Base-by-base conservation (phyloP, 1,140 invertebrate species). In the Macrostomum lignano region DNA sequence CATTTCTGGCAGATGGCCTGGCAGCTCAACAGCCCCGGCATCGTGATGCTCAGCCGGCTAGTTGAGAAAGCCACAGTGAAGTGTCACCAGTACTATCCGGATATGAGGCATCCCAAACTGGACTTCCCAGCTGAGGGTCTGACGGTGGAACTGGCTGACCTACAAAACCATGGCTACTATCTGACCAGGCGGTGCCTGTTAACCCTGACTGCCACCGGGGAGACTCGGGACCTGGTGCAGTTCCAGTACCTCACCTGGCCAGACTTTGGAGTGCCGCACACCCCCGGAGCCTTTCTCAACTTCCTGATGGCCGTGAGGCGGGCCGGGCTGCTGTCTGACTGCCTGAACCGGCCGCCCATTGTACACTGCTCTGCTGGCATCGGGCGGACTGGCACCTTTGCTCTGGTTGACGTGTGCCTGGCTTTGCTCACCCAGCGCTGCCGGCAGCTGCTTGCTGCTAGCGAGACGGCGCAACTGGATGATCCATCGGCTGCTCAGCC, bases 241-340 rank as follows among this genome's bases (percentile, higher is more conserved):
- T 91, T 77, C 57, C 81, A 94, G 59, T 94, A 91, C 52, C 81
- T 70, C n/a, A 77, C 74, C 10, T 96, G 88, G 88, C 86, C 88
- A 9, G 88, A 96, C 62, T 94, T 93, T 61, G 82, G 82, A 9
- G 78, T 91, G 25, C 88, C 88, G 10, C 67, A 71, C 40, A 81
- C 74, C 31, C 77, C 82, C 1, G 67, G 67, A 28, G 72, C 73
- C n/a, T 91, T 93, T 61, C 61, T 86, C 25, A 41, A 70, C 40
- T 84, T 81, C 50, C 59, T 84, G 33, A 63, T 67, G 26, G 68
- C 67, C 38, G 74, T 84, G 0, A 66, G 78, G 36, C 61, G 67
- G 40, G 71, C 71, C 5, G 77, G 74, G 11, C 69, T 67, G 15
- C 58, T 84, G 21, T 67, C 70, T 44, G 46, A 28, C 14, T 13